These are phyloP conservation scores for Xylocopa sonorina DNA, from an alignment of 1,140 invertebrate species.

Conservation along the genomic window DNA sequence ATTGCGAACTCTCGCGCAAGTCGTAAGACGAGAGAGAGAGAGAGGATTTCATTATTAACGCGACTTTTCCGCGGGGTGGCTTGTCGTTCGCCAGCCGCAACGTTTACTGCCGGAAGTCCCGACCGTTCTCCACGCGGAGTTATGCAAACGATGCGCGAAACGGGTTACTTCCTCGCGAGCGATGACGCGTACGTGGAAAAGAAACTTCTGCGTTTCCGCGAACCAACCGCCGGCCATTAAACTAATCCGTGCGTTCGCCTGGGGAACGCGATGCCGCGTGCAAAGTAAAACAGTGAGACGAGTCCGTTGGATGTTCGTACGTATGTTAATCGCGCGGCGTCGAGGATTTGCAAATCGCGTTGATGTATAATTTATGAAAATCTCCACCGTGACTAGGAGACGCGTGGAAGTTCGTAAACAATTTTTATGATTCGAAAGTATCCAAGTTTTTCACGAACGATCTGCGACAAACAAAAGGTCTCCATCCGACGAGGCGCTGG, in stretches of 20 bases:
- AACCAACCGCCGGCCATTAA: background rate
- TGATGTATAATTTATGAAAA: too few relatives aligned
- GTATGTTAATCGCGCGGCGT: too few relatives aligned
- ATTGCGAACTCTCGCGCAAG: too few relatives aligned
- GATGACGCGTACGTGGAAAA: background rate
- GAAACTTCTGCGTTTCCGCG: background rate
- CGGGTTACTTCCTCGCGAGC: background rate
- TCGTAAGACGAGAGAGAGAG: background rate
- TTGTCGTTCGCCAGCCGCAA: background rate
- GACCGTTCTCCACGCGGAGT: background rate
- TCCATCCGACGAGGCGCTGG: background rate
- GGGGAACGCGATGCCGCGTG: background rate
- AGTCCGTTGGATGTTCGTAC: too few relatives aligned
- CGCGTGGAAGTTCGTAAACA: background rate
- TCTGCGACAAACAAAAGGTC: background rate
- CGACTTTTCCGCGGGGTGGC: background rate
- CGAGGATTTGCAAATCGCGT: too few relatives aligned
- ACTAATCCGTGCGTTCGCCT: background rate
- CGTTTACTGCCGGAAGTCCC: background rate
- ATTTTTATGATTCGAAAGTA: background rate
- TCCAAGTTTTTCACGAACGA: background rate
- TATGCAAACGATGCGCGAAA: conserved; percentile 27
- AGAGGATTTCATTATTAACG: conserved; percentile 29
- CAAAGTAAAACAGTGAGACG: background rate
- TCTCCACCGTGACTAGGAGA: too few relatives aligned